Evolutionary conservation across 2,113 vertebrate genomes (phyloP).

Genomic region (Beaufortia kweichowensis): DNA sequence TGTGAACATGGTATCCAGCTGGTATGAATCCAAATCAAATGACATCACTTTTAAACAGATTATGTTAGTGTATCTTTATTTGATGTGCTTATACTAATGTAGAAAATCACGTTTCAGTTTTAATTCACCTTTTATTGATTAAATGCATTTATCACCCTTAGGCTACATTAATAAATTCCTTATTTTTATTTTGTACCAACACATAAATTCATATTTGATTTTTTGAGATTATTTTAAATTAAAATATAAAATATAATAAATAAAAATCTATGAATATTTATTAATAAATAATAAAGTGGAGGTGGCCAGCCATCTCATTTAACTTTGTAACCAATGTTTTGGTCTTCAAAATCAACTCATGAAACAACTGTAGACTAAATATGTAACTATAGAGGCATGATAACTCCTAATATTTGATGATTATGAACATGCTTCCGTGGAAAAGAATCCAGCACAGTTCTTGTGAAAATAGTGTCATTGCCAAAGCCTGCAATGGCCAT

Average conservation of each 20-base stretch:
- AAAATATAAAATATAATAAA: conserved; percentile 80
- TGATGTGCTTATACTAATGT: no score
- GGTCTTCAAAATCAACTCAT: background rate
- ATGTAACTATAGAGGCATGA: background rate
- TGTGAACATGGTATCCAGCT: background rate
- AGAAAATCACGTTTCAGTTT: no score
- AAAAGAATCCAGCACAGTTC: background rate
- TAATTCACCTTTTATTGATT: background rate
- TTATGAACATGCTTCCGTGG: background rate
- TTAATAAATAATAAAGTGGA: conserved; percentile 88
- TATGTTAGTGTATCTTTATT: background rate
- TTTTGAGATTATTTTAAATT: background rate
- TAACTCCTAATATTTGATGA: background rate
- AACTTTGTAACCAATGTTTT: conserved; percentile 29
- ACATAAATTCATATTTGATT: background rate
- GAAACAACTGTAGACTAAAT: background rate
- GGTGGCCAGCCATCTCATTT: conserved; percentile 63
- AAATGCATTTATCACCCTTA: background rate
- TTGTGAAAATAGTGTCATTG: conserved; percentile 54
- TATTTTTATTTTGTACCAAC: no score
- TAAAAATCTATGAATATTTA: conserved; percentile 67
- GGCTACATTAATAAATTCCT: no score
- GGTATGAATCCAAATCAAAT: background rate
- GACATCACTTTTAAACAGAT: background rate
- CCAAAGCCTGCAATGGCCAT: conserved; percentile 42